Conservation (phyloP, 2,113 vertebrate species). For the Anhinga anhinga region DNA sequence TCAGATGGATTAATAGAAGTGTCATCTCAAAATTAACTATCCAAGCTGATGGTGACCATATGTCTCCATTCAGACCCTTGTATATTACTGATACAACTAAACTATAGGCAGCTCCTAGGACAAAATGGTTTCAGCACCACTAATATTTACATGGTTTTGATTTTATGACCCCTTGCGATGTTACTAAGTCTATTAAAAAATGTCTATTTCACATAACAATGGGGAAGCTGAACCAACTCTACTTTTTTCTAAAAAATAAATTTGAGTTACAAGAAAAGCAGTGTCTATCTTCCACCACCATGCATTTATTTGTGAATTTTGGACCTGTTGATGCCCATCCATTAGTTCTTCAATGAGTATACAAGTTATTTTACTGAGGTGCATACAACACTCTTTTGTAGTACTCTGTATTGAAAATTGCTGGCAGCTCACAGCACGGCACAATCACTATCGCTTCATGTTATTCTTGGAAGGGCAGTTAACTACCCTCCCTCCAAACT, state of each 20-base stretch:
- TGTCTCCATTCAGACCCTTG: conserved; percentile 65
- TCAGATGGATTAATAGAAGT: conserved; percentile 74
- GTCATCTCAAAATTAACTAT: conserved; percentile 77
- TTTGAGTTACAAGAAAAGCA: not conserved
- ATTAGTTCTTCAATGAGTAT: not conserved
- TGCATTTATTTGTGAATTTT: not conserved
- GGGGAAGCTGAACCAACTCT: not conserved
- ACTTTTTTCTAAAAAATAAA: not conserved
- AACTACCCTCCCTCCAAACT: not conserved
- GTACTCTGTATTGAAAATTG: not conserved
- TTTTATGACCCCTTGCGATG: not conserved
- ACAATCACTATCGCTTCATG: not conserved
- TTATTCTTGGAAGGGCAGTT: not conserved
- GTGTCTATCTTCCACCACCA: not conserved
- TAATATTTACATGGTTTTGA: conserved; percentile 26
- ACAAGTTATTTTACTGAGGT: not conserved
- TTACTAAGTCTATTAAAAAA: not conserved
- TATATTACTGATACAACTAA: conserved; percentile 45
- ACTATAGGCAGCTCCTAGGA: conserved; percentile 26
- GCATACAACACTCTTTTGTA: not conserved
- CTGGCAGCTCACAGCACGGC: not conserved
- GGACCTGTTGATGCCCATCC: not conserved
- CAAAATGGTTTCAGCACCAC: conserved; percentile 40
- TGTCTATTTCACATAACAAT: not conserved
- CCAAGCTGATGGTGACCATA: conserved; percentile 73